Conservation (phyloP, 2,888 invertebrate genomes). For the Ecliptopera silaceata region DNA sequence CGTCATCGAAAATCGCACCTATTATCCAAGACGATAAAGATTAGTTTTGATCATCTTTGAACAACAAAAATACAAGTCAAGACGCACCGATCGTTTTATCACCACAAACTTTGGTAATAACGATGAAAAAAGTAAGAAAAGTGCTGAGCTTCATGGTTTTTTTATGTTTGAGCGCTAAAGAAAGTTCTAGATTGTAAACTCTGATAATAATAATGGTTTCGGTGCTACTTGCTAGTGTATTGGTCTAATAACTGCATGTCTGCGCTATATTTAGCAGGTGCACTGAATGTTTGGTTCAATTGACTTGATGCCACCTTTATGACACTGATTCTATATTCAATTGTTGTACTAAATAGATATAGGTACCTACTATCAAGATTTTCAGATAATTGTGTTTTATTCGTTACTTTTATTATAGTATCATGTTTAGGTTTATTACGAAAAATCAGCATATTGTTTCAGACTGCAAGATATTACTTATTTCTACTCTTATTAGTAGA, state of each 20-base stretch:
- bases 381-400: too few species aligned
- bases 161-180: neutral
- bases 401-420: too few species aligned
- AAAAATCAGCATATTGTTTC: too few species aligned
- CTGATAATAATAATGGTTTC: constrained; percentile 43
- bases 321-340: neutral
- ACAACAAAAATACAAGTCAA: neutral
- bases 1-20: constrained; percentile 86
- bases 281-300: constrained; percentile 27
- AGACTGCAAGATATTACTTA: too few species aligned
- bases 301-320: constrained; percentile 5
- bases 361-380: too few species aligned
- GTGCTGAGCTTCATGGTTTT: constrained; percentile 22
- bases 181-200: constrained; percentile 10
- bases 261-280: constrained; percentile 43
- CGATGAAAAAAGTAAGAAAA: constrained; percentile 14
- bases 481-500: too few species aligned
- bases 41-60: neutral
- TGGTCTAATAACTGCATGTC: constrained; percentile 40
- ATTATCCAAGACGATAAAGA: constrained; percentile 4
- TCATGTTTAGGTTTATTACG: too few species aligned
- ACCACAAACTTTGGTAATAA: constrained; percentile 18
- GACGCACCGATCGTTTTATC: constrained; percentile 34
- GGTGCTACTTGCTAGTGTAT: constrained; percentile 42
- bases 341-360: neutral